phyloP scores from a whole-genome alignment of 2,888 invertebrate genomes.

The Drosophila austrosaltans region DNA sequence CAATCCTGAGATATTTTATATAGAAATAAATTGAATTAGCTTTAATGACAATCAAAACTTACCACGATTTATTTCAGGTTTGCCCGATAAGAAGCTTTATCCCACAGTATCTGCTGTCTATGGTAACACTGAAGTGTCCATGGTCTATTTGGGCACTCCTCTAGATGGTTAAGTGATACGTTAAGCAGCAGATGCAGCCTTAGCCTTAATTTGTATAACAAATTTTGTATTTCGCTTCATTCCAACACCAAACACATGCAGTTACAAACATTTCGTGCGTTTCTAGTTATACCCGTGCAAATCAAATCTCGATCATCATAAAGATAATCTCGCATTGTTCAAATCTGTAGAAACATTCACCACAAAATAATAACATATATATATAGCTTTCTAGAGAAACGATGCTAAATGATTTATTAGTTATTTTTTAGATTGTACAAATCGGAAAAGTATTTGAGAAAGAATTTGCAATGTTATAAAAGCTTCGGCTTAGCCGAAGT shows the following conservation, averaged over 20 bases:
- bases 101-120: constrained; percentile 99
- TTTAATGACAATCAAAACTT: too few relatives aligned
- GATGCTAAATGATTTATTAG: background rate
- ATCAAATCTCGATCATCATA: background rate
- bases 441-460: background rate
- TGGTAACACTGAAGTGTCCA: constrained; percentile 99
- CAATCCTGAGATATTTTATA: too few relatives aligned
- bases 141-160: constrained; percentile 99
- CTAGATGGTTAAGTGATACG: constrained; percentile 91
- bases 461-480: constrained; percentile 15
- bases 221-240: constrained; percentile 20
- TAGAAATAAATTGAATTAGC: too few relatives aligned
- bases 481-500: constrained; percentile 2
- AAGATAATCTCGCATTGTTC: background rate
- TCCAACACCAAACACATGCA: constrained; percentile 33
- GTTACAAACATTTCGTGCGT: constrained; percentile 12
- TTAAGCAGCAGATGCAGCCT: constrained; percentile 54
- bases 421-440: background rate
- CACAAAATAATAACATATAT: too few relatives aligned
- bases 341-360: too few relatives aligned
- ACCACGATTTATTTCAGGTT: constrained; percentile 85
- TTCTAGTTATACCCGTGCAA: background rate
- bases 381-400: background rate
- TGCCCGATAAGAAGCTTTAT: constrained; percentile 96
- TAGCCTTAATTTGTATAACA: constrained; percentile 64